Evolutionary conservation across 23 tunicate species (phyloP).

Genomic region (Oikopleura vanhoeffeni): DNA sequence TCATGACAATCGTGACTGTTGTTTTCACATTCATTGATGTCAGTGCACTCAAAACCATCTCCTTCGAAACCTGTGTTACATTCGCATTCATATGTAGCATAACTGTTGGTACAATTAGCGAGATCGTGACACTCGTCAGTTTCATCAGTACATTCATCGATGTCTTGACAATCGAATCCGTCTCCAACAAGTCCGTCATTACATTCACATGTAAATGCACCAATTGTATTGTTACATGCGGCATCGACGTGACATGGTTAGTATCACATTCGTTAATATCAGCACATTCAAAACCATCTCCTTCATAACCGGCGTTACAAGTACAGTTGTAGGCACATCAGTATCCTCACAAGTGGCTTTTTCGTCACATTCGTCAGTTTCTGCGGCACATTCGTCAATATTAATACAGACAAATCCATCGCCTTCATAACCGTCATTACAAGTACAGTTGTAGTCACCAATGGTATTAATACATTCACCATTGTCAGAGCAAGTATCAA

Average conservation of each 20-base stretch:
- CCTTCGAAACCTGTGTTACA: background rate
- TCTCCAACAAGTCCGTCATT: background rate
- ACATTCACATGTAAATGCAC: background rate
- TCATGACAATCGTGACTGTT: background rate
- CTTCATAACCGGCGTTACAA: background rate
- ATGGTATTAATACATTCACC: background rate
- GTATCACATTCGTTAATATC: background rate
- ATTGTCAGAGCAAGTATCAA: too few relatives aligned
- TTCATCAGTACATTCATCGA: too few relatives aligned
- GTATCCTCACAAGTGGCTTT: background rate
- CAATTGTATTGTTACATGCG: background rate
- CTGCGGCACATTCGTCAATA: slow-evolving; percentile 4
- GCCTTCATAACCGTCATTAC: background rate
- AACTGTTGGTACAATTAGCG: background rate
- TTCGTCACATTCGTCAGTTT: background rate
- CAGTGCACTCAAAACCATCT: background rate
- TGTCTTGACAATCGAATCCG: background rate
- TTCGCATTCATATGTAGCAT: background rate
- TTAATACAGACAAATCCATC: background rate
- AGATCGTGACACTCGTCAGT: background rate
- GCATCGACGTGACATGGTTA: background rate
- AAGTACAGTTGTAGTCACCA: background rate
- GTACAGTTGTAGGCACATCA: background rate
- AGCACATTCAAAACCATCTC: background rate
- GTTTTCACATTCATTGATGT: background rate